Evolutionary conservation across 2,797 vertebrate species (phyloP).

Genomic region (Falco biarmicus): DNA sequence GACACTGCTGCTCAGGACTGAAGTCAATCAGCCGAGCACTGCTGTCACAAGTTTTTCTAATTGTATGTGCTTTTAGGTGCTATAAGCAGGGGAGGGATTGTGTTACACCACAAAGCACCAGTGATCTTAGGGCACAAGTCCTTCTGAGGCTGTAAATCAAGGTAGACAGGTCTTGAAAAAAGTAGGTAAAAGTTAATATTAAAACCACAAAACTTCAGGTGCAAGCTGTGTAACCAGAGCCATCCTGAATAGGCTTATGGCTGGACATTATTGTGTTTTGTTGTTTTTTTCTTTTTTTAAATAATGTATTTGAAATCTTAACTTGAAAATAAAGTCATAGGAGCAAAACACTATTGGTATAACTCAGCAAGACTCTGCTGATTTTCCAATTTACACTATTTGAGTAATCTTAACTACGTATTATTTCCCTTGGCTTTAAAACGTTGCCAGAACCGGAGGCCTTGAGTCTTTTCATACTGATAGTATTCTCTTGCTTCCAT

Average conservation of each 20-base stretch:
- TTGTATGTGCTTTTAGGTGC: not conserved
- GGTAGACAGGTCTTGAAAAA: not conserved
- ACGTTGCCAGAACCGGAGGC: not conserved
- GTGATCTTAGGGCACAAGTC: not conserved
- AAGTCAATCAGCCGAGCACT: not conserved
- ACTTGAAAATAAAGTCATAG: not conserved
- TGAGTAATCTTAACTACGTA: not conserved
- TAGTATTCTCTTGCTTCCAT: not conserved
- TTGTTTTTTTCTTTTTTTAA: not conserved
- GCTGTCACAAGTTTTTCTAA: not conserved
- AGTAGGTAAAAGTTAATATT: not conserved
- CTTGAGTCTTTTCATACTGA: not conserved
- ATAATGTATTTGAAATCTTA: not conserved
- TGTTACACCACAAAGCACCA: not conserved
- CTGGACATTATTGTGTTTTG: not conserved
- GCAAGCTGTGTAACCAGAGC: not conserved
- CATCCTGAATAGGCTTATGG: not conserved
- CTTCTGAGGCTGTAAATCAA: not conserved
- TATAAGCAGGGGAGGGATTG: not conserved
- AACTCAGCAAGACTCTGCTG: not conserved
- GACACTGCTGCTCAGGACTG: not conserved
- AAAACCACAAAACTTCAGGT: not conserved
- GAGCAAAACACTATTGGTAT: not conserved
- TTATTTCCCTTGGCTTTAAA: constrained; percentile 6
- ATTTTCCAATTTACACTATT: not conserved